A percentile compares a stretch with the other conserved stretches of the same genome.
phyloP scores from a whole-genome alignment of 2,888 invertebrate genomes.

The Acutogordius australiensis region DNA sequence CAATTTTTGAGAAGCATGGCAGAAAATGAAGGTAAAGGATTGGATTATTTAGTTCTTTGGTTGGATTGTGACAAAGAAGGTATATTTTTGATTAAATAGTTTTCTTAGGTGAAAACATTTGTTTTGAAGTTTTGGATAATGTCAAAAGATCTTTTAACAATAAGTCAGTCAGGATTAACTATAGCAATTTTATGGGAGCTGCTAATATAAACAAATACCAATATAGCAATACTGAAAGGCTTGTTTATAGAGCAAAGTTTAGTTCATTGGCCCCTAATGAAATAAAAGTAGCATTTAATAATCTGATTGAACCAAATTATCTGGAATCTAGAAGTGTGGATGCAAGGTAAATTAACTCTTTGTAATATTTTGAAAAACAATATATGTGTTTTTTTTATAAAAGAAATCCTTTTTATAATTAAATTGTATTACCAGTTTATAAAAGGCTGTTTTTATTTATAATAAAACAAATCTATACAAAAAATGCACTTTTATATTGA shows the following conservation, averaged over 20 bases:
- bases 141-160: constrained; percentile 16
- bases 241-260: constrained; percentile 58
- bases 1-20: constrained; percentile 34
- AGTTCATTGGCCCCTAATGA: constrained; percentile 93
- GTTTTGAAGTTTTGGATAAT: constrained; percentile 45
- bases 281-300: constrained; percentile 62
- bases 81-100: no score
- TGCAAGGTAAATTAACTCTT: constrained; percentile 19
- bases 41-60: constrained; percentile 73
- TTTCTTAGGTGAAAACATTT: constrained; percentile 93
- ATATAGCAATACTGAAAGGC: constrained; percentile 19
- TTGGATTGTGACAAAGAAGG: constrained; percentile 98
- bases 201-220: not conserved
- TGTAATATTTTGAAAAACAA: no score
- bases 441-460: no score
- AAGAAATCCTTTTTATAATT: no score
- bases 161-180: not conserved
- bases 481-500: no score
- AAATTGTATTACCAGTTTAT: no score
- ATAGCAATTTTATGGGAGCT: not conserved
- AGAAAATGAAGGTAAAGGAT: constrained; percentile 32
- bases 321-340: constrained; percentile 63
- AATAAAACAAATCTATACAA: no score
- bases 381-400: no score
- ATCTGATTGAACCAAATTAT: constrained; percentile 46